A percentile compares a stretch with the other conserved stretches of the same genome.
Evolutionary conservation across 2,888 invertebrate species (phyloP).

Genomic region (Horisme vitalbata): DNA sequence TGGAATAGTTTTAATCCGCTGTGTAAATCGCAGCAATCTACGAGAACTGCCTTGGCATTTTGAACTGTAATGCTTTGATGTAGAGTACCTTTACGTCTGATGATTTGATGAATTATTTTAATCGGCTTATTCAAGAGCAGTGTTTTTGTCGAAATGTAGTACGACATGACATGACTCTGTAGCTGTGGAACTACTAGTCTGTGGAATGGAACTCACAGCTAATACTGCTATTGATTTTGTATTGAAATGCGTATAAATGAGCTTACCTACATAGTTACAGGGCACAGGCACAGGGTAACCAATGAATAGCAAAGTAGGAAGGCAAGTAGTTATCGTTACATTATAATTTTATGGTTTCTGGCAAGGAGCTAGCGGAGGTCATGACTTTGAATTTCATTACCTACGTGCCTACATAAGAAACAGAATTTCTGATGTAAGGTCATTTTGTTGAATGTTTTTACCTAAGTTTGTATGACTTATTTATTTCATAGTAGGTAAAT

Average conservation of each 20-base stretch:
- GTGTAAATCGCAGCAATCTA: conserved; percentile 7
- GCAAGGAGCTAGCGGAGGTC: conserved; percentile 10
- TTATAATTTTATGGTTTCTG: conserved; percentile 9
- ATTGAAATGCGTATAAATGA: conserved; percentile 8
- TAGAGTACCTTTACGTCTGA: too few species aligned
- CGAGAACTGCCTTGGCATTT: conserved; percentile 1
- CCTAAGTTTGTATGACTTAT: too few species aligned
- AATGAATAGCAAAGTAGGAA: not conserved
- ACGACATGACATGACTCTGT: conserved; percentile 7
- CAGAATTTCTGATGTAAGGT: conserved; percentile 1
- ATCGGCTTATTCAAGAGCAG: conserved; percentile 15
- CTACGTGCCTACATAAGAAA: conserved; percentile 1
- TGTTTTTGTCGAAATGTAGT: conserved; percentile 15
- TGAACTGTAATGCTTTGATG: conserved; percentile 4
- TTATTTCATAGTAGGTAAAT: too few species aligned
- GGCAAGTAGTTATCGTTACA: not conserved
- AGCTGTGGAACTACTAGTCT: conserved; percentile 1
- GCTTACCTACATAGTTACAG: too few species aligned
- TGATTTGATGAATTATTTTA: not conserved
- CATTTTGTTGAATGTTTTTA: too few species aligned
- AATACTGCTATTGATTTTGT: conserved; percentile 10
- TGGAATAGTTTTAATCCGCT: conserved; percentile 27
- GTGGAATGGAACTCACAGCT: too few species aligned
- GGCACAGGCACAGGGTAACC: not conserved
- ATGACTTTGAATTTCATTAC: conserved; percentile 9